Percentiles rank a stretch among this genome's conserved stretches.
phyloP scores from a whole-genome alignment of 2,113 vertebrate genomes.

The Butorides virescens region DNA sequence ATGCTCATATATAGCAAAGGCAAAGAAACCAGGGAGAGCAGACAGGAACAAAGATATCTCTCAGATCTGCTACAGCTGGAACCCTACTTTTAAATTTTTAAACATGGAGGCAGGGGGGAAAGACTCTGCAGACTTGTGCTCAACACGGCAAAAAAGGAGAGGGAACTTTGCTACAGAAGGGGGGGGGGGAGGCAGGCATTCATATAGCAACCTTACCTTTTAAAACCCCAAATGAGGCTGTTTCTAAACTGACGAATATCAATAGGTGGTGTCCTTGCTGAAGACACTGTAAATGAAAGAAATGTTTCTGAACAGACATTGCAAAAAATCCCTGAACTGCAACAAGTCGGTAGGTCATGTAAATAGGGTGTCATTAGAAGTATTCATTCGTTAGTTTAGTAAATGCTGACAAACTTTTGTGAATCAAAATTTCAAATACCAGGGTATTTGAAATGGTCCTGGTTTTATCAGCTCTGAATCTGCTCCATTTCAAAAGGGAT shows the following conservation, averaged over 20 bases:
- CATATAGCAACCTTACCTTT: slow-evolving; percentile 76
- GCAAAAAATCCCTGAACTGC: not conserved
- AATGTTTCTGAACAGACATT: not conserved
- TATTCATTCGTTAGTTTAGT: not conserved
- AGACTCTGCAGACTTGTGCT: not conserved
- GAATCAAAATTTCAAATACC: not conserved
- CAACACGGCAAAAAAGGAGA: not conserved
- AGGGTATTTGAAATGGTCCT: not conserved
- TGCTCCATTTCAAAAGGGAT: not conserved
- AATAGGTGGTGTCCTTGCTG: slow-evolving; percentile 64
- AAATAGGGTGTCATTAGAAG: not conserved
- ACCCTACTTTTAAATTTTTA: not conserved
- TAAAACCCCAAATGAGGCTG: slow-evolving; percentile 80
- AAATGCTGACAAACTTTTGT: not conserved
- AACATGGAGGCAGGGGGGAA: fast-evolving
- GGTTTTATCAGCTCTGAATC: not conserved
- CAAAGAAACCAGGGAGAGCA: not conserved
- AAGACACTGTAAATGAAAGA: slow-evolving; percentile 79
- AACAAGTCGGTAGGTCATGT: not conserved
- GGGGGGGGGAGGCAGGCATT: not conserved
- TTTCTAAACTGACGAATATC: slow-evolving; percentile 69
- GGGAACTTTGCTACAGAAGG: not conserved
- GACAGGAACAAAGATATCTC: not conserved
- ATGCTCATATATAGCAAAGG: not conserved
- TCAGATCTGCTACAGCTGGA: not conserved